phyloP scores from a whole-genome alignment of 2,113 vertebrate species.

The Formicarius rufipectus region DNA sequence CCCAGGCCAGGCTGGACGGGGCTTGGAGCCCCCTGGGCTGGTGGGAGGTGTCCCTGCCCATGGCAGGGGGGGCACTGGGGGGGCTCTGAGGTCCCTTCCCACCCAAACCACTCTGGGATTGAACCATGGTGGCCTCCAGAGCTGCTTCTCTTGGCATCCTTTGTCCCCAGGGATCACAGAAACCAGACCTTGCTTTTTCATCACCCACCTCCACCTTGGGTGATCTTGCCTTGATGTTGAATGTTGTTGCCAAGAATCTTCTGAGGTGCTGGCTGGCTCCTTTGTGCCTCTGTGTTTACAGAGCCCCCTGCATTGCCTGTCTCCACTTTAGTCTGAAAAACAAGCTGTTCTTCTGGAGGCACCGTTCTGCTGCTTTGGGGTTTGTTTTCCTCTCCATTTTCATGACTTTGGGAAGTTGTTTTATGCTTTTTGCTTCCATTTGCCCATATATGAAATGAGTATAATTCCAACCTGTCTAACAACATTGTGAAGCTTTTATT shows the following conservation, averaged over 20 bases:
- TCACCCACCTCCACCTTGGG: no score
- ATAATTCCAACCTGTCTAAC: neutral
- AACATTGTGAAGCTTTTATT: neutral
- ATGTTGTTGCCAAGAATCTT: neutral
- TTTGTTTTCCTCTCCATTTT: neutral
- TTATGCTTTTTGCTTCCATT: neutral
- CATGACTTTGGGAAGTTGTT: neutral
- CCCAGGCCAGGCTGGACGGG: neutral
- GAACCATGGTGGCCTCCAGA: neutral
- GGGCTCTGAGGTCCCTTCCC: neutral
- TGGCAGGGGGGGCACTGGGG: neutral
- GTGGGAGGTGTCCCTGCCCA: neutral
- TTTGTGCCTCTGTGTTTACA: neutral
- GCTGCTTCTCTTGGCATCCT: neutral
- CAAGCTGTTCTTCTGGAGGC: neutral
- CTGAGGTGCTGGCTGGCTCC: neutral
- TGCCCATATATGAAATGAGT: neutral
- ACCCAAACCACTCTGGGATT: neutral
- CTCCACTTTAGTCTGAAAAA: neutral
- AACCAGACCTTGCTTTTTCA: neutral
- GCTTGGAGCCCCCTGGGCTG: neutral
- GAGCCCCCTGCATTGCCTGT: rapidly evolving
- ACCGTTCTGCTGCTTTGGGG: neutral
- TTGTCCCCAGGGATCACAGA: neutral
- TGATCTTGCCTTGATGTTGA: neutral